Percentiles rank a stretch among this genome's conserved stretches.
phyloP scores from a whole-genome alignment of 2,113 vertebrate species.

The Strix aluco region DNA sequence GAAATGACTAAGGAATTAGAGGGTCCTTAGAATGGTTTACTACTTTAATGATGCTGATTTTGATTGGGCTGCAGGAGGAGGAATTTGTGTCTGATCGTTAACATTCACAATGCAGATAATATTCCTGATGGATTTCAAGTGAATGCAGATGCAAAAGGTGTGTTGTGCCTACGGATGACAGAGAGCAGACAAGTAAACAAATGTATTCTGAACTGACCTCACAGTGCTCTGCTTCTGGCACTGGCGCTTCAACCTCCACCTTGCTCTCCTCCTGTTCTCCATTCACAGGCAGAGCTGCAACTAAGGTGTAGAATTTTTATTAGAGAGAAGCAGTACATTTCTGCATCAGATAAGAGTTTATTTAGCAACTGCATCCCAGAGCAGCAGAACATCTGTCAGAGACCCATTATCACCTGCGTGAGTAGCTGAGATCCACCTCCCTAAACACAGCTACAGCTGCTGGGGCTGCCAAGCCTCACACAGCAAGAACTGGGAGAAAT shows the following conservation, averaged over 20 bases:
- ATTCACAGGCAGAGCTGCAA: neutral
- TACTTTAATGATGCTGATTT: neutral
- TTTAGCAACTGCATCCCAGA: neutral
- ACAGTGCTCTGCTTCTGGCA: neutral
- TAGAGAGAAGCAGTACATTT: neutral
- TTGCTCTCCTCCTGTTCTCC: neutral
- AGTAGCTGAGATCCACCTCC: neutral
- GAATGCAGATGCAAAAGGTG: neutral
- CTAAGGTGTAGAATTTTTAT: neutral
- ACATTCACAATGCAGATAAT: neutral
- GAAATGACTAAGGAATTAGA: neutral
- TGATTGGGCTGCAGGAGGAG: neutral
- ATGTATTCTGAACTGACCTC: slow-evolving; percentile 42
- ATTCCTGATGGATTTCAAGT: neutral
- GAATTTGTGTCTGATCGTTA: neutral
- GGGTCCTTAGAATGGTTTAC: neutral
- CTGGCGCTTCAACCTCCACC: neutral
- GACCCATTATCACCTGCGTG: neutral
- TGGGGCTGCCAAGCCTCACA: neutral
- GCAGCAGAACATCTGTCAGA: neutral
- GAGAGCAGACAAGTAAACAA: neutral
- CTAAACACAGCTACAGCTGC: neutral
- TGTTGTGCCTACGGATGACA: neutral
- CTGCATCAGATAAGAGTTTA: neutral
- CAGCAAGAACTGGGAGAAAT: neutral